Conservation (phyloP, 2,888 invertebrate genomes). For the Luperina nickerlii region DNA sequence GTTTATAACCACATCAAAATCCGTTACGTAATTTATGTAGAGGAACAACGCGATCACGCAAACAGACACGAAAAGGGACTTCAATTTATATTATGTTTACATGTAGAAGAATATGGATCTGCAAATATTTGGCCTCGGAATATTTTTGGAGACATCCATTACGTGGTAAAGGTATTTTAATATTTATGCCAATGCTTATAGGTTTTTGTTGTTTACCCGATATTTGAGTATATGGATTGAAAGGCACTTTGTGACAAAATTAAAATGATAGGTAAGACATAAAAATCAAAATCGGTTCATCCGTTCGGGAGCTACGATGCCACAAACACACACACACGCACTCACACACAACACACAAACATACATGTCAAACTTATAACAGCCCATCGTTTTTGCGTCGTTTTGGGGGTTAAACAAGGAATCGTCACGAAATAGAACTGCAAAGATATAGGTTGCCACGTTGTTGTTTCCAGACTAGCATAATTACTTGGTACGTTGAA, state of each 20-base stretch:
- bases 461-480: no score
- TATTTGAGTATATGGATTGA: background rate
- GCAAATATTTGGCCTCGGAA: slow-evolving; percentile 26
- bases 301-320: no score
- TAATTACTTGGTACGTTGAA: no score
- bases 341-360: no score
- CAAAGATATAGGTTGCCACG: no score
- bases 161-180: background rate
- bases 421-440: no score
- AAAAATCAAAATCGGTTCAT: no score
- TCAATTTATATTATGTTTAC: background rate
- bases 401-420: background rate
- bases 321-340: no score
- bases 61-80: background rate
- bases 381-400: no score
- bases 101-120: slow-evolving; percentile 18
- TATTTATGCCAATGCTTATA: background rate
- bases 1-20: background rate
- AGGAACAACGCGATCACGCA: background rate
- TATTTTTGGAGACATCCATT: slow-evolving; percentile 9
- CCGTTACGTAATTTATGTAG: background rate
- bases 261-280: background rate
- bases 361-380: no score
- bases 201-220: background rate
- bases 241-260: background rate